Conservation (phyloP, 2,888 invertebrate genomes). For the Reticulitermes lucifugus region DNA sequence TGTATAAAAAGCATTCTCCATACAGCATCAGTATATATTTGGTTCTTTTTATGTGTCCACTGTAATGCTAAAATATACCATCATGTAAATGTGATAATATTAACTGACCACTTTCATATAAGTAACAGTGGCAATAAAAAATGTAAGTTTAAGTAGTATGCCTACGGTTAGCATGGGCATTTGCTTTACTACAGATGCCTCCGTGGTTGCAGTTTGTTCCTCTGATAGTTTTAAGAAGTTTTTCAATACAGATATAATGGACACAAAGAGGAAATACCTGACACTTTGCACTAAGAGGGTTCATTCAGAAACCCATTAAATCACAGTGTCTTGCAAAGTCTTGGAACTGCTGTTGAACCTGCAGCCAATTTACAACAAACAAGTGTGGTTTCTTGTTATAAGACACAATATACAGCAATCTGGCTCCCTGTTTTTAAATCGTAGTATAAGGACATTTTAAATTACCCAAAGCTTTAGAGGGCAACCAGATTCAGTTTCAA, state of each 20-base stretch:
- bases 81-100: background rate
- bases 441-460: background rate
- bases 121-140: background rate
- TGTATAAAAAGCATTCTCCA: background rate
- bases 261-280: background rate
- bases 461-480: background rate
- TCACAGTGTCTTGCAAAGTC: background rate
- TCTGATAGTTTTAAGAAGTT: background rate
- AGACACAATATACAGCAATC: slow-evolving; percentile 6
- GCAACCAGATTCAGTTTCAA: background rate
- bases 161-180: background rate
- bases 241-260: background rate
- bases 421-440: background rate
- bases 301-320: background rate
- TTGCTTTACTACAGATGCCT: background rate
- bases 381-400: background rate
- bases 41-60: slow-evolving; percentile 1
- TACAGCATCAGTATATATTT: background rate
- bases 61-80: background rate
- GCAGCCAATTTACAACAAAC: background rate
- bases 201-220: background rate
- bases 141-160: background rate
- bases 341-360: background rate
- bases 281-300: background rate
- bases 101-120: background rate